Evolutionary conservation across 2,113 vertebrate genomes (phyloP).

Genomic region (Psettodes erumei): DNA sequence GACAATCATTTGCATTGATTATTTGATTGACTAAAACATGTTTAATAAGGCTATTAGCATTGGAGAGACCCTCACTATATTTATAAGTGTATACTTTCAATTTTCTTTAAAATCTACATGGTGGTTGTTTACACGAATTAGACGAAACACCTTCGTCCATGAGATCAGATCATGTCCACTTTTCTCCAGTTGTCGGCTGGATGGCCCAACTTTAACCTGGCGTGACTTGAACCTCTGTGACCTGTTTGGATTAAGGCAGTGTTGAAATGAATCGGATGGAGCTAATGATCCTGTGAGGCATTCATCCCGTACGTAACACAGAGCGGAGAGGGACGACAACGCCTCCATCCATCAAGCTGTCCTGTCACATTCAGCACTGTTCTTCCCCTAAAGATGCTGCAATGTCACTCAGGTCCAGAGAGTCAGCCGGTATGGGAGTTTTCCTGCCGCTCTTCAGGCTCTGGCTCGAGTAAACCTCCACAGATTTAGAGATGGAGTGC

Average conservation of each 20-base stretch:
- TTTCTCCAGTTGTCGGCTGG: conserved; percentile 1
- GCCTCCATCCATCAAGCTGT: neutral
- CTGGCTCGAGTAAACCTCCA: conserved; percentile 73
- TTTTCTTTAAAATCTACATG: conserved; percentile 26
- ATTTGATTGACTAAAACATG: conserved; percentile 25
- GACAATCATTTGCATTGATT: conserved; percentile 32
- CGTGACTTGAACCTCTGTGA: neutral
- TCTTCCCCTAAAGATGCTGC: conserved; percentile 75
- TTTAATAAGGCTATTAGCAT: conserved; percentile 59
- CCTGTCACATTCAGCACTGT: conserved; percentile 72
- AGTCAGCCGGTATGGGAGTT: conserved; percentile 66
- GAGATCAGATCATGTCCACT: neutral
- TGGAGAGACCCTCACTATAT: conserved; percentile 16
- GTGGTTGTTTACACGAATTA: conserved; percentile 29
- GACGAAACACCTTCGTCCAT: neutral
- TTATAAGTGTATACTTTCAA: neutral
- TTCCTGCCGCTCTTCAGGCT: conserved; percentile 66
- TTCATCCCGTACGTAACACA: neutral
- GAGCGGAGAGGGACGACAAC: neutral
- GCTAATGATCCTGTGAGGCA: neutral
- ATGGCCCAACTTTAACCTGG: neutral
- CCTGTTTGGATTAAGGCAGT: conserved; percentile 67
- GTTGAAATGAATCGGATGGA: conserved; percentile 28
- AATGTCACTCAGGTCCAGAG: conserved; percentile 75
- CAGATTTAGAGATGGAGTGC: conserved; percentile 76